phyloP scores from a whole-genome alignment of 2,888 invertebrate genomes.

The Morpho deidamia region DNA sequence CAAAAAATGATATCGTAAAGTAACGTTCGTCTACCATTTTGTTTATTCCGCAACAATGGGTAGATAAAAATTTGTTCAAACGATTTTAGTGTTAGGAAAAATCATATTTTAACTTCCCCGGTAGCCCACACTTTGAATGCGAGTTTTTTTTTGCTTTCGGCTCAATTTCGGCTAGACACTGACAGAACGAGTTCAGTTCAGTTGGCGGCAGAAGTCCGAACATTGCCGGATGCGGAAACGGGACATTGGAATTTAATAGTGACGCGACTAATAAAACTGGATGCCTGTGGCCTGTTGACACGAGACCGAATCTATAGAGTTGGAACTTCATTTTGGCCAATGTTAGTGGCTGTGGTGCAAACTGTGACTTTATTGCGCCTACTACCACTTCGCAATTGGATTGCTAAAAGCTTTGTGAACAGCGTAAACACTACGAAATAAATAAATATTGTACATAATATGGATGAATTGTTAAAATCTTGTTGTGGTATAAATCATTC shows the following conservation, averaged over 20 bases:
- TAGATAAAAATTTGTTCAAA: no score
- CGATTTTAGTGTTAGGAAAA: no score
- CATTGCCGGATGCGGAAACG: constrained; percentile 22
- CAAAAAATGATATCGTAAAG: no score
- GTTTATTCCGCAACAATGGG: no score
- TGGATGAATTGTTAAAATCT: neutral
- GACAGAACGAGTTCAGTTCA: neutral
- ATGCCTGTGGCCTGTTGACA: constrained; percentile 9
- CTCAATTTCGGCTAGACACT: neutral
- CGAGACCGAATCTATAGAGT: constrained; percentile 6
- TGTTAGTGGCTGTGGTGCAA: neutral
- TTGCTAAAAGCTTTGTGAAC: neutral
- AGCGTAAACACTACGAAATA: neutral
- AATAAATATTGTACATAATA: neutral
- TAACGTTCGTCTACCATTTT: no score
- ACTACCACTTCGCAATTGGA: neutral
- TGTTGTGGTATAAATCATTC: neutral
- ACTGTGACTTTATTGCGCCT: constrained; percentile 1
- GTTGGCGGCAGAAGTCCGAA: constrained; percentile 1
- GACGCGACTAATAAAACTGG: constrained; percentile 46
- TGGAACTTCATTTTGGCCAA: constrained; percentile 9
- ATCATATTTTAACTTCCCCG: no score
- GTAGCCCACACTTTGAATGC: no score
- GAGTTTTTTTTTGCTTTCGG: no score
- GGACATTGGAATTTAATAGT: constrained; percentile 54